Base-by-base conservation (phyloP, 2,888 invertebrate genomes). In the Nowickia ferox region DNA sequence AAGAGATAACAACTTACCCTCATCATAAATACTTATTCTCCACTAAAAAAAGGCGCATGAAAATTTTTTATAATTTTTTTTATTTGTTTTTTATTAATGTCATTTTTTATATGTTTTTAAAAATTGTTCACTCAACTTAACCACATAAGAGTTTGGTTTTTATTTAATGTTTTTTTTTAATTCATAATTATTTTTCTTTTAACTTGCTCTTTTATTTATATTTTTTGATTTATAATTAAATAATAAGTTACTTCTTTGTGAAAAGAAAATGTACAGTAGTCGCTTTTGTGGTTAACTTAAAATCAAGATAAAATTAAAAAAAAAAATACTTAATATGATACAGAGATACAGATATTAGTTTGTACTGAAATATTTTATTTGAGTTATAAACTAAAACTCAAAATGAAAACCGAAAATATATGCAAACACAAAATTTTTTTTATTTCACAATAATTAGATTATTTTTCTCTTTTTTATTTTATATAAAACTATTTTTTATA, bases 361-460 rank as follows among this genome's bases (percentile, higher is more conserved):
- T 87, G 87, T 87, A 87, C 87, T 87, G 77, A 87, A 87, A 87
- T 63, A 77, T 81, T 81, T 61, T 81, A 72, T 61, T 65, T 80
- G 72, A 53, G 57, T 61, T 57, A 46, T 68, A 71, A 72, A 51
- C 15, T 48, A 9, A 80, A 61, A 69, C 30, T 59, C 22, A 68
- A 30, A 30, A 5, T 30, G 1, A 51, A 51, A 38, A 40, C 9
- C 74, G 63, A 59, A 17, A 44, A 51, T 66, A 65, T 30, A 17
- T 53, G 9, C 1, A 53, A 53, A 61, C 38, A 61, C 17, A 61
- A 22, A 22, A 19, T 78, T 55, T 22, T 51, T 57, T 11, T 65
- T 17, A 15, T 65, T 9, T 44, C 57, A n/a, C 48, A 66, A 71
- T 61, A 84, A 84, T 77, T 51, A 65, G 53, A 81, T 59, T 74